Evolutionary conservation across 1,140 invertebrate species (phyloP).

Genomic region (Planococcus citri): DNA sequence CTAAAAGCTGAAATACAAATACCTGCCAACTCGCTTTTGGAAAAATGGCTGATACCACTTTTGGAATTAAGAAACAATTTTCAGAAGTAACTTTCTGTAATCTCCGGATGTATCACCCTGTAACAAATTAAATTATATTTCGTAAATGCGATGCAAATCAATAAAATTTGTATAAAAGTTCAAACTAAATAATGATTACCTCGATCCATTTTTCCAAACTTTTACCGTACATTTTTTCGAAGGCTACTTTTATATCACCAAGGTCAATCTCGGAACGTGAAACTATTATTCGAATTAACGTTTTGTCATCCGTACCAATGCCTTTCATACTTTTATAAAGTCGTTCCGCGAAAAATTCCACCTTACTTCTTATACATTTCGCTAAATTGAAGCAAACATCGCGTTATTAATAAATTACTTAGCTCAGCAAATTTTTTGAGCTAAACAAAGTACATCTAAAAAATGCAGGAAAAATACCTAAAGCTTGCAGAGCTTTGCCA

Average conservation of each 20-base stretch:
- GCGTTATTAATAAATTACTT: conserved; percentile 10
- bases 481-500: conserved; percentile 68
- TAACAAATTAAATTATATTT: conserved; percentile 32
- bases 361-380: conserved; percentile 70
- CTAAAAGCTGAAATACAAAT: no score
- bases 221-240: conserved; percentile 63
- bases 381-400: conserved; percentile 37
- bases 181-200: conserved; percentile 24
- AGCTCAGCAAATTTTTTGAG: no score
- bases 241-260: conserved; percentile 69
- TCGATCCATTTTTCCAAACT: conserved; percentile 60
- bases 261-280: conserved; percentile 79
- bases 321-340: conserved; percentile 80
- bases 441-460: neutral
- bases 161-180: neutral
- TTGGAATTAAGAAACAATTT: conserved; percentile 13
- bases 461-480: conserved; percentile 45
- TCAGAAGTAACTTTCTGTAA: conserved; percentile 62
- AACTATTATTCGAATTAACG: conserved; percentile 74
- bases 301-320: conserved; percentile 70
- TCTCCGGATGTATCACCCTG: conserved; percentile 74
- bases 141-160: neutral
- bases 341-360: conserved; percentile 76
- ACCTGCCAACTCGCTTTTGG: no score
- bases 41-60: no score